phyloP scores from a whole-genome alignment of 1,140 invertebrate genomes.

The Tetramorium simillimum region DNA sequence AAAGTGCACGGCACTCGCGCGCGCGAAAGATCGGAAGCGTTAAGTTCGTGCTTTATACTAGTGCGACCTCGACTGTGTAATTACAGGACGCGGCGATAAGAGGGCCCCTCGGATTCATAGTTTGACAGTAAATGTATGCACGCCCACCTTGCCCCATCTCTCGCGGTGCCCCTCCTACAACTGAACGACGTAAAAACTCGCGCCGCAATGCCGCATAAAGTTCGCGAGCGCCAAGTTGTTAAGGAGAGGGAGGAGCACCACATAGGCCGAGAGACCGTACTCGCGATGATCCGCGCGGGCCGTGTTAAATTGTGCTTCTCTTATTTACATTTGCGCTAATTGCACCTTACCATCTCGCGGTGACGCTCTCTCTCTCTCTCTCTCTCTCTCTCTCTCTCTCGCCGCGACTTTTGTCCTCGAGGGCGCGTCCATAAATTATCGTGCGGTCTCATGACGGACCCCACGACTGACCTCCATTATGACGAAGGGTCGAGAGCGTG shows the following conservation, averaged over 20 bases:
- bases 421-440: slow-evolving; percentile 51
- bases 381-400: neutral
- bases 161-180: slow-evolving; percentile 36
- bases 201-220: slow-evolving; percentile 52
- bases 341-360: slow-evolving; percentile 51
- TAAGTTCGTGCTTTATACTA: slow-evolving; percentile 61
- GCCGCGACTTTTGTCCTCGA: slow-evolving; percentile 57
- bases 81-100: slow-evolving; percentile 70
- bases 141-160: slow-evolving; percentile 65
- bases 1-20: slow-evolving; percentile 24
- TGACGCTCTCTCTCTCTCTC: neutral
- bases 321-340: slow-evolving; percentile 72
- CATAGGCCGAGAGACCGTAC: neutral
- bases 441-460: slow-evolving; percentile 14
- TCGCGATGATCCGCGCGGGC: slow-evolving; percentile 30
- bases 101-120: slow-evolving; percentile 66
- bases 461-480: slow-evolving; percentile 21
- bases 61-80: slow-evolving; percentile 66
- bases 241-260: slow-evolving; percentile 43
- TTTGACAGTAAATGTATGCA: slow-evolving; percentile 73
- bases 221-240: slow-evolving; percentile 62
- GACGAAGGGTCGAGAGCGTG: slow-evolving; percentile 32
- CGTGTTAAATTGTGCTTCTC: slow-evolving; percentile 64
- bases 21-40: slow-evolving; percentile 64
- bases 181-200: slow-evolving; percentile 46